These are phyloP conservation scores for Silvanus unidentatus DNA, from an alignment of 2,888 invertebrate genomes.

Conservation along the genomic window DNA sequence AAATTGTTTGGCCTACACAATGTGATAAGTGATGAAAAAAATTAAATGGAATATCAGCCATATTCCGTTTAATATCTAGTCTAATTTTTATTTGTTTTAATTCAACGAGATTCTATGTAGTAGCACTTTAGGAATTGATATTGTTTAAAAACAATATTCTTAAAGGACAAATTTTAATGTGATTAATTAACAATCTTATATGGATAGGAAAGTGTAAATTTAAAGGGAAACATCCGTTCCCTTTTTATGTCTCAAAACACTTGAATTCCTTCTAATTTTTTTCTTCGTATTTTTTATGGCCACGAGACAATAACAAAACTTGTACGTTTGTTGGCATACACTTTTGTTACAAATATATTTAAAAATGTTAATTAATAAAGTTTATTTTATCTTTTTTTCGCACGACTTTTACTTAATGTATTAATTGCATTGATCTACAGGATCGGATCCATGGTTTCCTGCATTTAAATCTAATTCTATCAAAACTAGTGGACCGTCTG, in stretches of 20 bases:
- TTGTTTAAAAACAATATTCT: not conserved
- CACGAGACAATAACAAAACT: not conserved
- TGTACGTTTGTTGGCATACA: no score
- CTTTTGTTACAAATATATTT: no score
- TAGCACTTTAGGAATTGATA: conserved; percentile 21
- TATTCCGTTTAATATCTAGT: conserved; percentile 34
- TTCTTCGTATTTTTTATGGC: not conserved
- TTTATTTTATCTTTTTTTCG: no score
- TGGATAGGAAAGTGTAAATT: no score
- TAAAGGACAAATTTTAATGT: not conserved
- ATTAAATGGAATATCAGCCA: conserved; percentile 32
- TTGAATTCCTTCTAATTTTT: no score
- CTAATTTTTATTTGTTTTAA: conserved; percentile 12
- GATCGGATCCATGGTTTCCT: no score
- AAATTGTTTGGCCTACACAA: conserved; percentile 26
- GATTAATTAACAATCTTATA: no score
- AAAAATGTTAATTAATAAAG: no score
- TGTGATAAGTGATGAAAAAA: conserved; percentile 17
- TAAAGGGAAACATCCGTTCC: no score
- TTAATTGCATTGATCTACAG: not conserved
- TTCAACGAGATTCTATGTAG: conserved; percentile 6
- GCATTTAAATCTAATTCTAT: no score
- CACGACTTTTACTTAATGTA: not conserved
- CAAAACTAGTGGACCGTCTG: no score
- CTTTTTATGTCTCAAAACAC: no score